Evolutionary conservation across 2,888 invertebrate species (phyloP).

Genomic region (Dasysyrphus tricinctus): DNA sequence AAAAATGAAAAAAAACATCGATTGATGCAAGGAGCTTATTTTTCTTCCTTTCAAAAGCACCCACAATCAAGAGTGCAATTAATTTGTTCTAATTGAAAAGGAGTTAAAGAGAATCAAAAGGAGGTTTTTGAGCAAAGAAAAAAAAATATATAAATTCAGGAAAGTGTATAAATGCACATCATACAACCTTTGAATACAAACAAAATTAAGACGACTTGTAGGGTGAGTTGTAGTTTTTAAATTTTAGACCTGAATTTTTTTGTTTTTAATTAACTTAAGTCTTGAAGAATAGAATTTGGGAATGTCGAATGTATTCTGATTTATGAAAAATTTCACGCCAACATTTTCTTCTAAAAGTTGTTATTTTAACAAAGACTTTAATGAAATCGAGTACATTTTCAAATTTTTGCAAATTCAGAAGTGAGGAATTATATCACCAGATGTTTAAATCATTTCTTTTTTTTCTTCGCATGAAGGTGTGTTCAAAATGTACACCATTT

Average conservation of each 20-base stretch:
- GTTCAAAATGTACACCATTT: too few species aligned
- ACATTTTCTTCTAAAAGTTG: background rate
- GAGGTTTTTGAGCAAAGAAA: background rate
- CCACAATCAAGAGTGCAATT: conserved; percentile 63
- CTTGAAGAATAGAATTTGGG: background rate
- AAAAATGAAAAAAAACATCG: background rate
- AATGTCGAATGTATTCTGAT: too few species aligned
- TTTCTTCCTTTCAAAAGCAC: conserved; percentile 22
- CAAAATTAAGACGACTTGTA: background rate
- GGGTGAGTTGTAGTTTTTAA: background rate
- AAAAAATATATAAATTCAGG: background rate
- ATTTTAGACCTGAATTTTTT: background rate
- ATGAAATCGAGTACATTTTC: background rate
- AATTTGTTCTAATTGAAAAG: conserved; percentile 66
- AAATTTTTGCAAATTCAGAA: too few species aligned
- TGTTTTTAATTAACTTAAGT: background rate
- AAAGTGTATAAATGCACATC: background rate
- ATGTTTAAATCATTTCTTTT: too few species aligned
- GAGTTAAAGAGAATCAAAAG: conserved; percentile 28
- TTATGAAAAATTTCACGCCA: too few species aligned
- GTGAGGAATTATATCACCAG: too few species aligned
- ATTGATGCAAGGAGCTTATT: conserved; percentile 18
- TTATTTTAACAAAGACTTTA: background rate
- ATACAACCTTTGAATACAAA: background rate
- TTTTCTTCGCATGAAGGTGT: too few species aligned